Conservation (phyloP, 2,888 invertebrate species). For the Beris morrisii region DNA sequence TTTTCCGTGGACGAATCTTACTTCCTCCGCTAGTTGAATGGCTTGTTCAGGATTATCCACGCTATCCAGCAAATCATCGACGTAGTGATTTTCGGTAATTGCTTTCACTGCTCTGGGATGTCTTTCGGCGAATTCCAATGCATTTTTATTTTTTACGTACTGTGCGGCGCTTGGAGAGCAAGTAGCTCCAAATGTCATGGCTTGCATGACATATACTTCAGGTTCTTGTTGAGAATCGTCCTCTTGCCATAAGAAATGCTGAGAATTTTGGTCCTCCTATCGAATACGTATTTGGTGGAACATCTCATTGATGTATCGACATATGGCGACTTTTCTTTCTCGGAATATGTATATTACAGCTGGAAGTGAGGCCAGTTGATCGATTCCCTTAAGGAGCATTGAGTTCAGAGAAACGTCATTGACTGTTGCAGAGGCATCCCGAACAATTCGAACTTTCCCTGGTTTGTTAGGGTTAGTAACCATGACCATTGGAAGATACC, state of each 20-base stretch:
- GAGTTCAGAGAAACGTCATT: constrained; percentile 45
- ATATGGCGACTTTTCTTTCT: constrained; percentile 46
- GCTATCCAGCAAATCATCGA: neutral
- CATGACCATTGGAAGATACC: constrained; percentile 45
- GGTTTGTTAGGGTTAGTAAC: constrained; percentile 44
- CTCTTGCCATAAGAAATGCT: constrained; percentile 45
- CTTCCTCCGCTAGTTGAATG: constrained; percentile 28
- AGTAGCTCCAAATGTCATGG: constrained; percentile 41
- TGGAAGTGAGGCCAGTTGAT: constrained; percentile 45
- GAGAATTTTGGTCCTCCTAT: constrained; percentile 43
- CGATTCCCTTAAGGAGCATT: constrained; percentile 46
- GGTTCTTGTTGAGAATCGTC: constrained; percentile 22
- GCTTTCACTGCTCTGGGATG: constrained; percentile 38
- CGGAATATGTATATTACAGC: constrained; percentile 50
- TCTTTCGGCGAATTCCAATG: constrained; percentile 31
- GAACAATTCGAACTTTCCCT: constrained; percentile 45
- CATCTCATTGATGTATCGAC: constrained; percentile 45
- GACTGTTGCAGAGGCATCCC: constrained; percentile 46
- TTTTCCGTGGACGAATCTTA: neutral
- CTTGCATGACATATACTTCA: constrained; percentile 38
- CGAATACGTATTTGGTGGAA: constrained; percentile 42
- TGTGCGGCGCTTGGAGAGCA: constrained; percentile 38
- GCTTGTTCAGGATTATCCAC: neutral
- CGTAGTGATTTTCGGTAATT: constrained; percentile 35
- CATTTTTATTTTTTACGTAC: constrained; percentile 39